Evolutionary conservation across 2,113 vertebrate species (phyloP), one percentile per base, ranked within the genome.

Genomic region (Salvelinus sp.): DNA sequence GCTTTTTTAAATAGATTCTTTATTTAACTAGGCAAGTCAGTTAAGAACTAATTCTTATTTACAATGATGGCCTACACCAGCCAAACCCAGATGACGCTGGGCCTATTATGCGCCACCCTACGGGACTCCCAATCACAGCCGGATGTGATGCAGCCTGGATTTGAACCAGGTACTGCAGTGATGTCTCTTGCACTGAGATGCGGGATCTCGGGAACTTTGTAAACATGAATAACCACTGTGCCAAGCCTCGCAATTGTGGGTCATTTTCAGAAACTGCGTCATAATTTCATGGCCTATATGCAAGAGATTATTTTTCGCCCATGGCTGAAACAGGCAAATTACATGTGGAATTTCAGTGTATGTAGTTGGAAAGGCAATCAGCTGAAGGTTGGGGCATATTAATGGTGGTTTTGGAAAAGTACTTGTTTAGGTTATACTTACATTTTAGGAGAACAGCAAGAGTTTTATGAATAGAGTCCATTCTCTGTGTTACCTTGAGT

Each of bases 401-500:
- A 75, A 18, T 54, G 50, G 16, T 54, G 13, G 50, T 81, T 85
- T 80, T 73, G 70, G 27, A 50, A 83, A 72, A 66, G 12, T 13
- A 65, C 75, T 86, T 84, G 80, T 67, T 66, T 3, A 76, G 63
- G 27, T 65, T 27, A 16, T 14, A 54, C 47, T 54, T 65, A 28
- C 14, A 12, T 66, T 65, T 66, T 66, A 66, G 22, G 22, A 66
- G 25, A 47, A 63, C 22, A 2, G 72, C 12, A 72, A n/a, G 33
- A 20, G 74, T 81, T 83, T 75, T 47, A 77, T 81, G 76, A 87
- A 79, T 64, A 76, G 67, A 54, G 70, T 86, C 68, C 22, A 28
- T 30, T 79, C 66, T 84, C 47, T 82, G 74, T 12, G 27, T 50
- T 78, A 79, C 79, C 86, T 81, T 84, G 80, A 83, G 64, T 10